Evolutionary conservation across 1,140 invertebrate species (phyloP).

Genomic region (Micrasema minimum): DNA sequence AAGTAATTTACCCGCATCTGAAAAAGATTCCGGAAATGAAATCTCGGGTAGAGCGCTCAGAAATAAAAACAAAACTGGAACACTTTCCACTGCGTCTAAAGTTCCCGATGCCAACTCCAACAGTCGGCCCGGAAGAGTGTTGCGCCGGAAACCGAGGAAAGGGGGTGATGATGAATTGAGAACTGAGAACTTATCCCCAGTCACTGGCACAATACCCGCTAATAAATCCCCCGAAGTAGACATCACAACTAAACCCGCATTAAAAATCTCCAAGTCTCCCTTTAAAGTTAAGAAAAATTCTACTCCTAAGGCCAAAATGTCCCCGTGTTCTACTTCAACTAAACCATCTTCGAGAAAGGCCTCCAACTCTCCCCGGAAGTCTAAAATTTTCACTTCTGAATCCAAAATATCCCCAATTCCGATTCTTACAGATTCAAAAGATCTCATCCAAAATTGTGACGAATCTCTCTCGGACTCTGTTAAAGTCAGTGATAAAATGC

Average conservation of each 20-base stretch:
- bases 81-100: neutral
- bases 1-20: neutral
- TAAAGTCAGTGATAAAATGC: slow-evolving; percentile 33
- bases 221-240: neutral
- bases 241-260: neutral
- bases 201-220: neutral
- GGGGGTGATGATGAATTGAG: neutral
- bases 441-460: slow-evolving; percentile 11
- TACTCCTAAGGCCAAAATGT: no score
- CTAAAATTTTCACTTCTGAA: neutral
- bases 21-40: neutral
- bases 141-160: slow-evolving; percentile 9
- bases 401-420: neutral
- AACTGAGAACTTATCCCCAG: no score
- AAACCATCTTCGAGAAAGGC: neutral
- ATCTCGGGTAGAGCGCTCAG: neutral
- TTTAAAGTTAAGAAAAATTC: no score
- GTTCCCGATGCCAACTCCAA: neutral
- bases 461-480: slow-evolving; percentile 52
- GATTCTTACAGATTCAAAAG: slow-evolving; percentile 9
- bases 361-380: neutral
- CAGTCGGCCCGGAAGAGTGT: neutral
- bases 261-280: neutral
- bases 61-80: neutral
- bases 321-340: no score